Conservation (phyloP, 2,888 invertebrate genomes). For the Coenonympha glycerion region DNA sequence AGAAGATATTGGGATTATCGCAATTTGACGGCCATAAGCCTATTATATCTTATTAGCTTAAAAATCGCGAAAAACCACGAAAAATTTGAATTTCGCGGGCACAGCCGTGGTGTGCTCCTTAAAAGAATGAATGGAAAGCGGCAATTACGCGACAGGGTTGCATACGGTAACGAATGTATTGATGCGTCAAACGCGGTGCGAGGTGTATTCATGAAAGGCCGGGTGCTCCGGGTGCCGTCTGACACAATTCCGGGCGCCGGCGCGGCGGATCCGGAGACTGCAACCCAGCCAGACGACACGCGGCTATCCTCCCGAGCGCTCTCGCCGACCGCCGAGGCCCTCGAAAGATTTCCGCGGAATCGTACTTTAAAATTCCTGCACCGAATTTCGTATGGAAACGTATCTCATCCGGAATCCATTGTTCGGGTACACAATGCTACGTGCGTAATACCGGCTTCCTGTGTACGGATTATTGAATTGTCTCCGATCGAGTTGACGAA, state of each 20-base stretch:
- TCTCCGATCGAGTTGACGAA: slow-evolving; percentile 47
- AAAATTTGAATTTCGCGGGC: too few relatives aligned
- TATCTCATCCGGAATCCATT: slow-evolving; percentile 38
- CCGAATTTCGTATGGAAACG: slow-evolving; percentile 20
- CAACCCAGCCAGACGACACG: slow-evolving; percentile 69
- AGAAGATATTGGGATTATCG: too few relatives aligned
- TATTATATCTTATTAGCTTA: too few relatives aligned
- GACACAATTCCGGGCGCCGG: slow-evolving; percentile 74
- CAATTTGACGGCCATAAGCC: too few relatives aligned
- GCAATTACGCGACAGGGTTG: slow-evolving; percentile 41
- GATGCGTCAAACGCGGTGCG: slow-evolving; percentile 54
- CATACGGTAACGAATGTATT: slow-evolving; percentile 54
- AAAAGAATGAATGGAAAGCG: slow-evolving; percentile 27
- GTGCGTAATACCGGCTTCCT: slow-evolving; percentile 54
- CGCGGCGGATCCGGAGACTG: slow-evolving; percentile 57
- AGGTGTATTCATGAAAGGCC: slow-evolving; percentile 59
- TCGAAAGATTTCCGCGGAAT: slow-evolving; percentile 30
- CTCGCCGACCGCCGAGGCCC: slow-evolving; percentile 38
- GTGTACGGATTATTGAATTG: slow-evolving; percentile 46
- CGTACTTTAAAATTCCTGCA: slow-evolving; percentile 25
- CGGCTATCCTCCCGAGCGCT: slow-evolving; percentile 59
- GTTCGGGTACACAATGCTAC: slow-evolving; percentile 52
- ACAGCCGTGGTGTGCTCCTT: too few relatives aligned
- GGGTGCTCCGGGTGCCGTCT: slow-evolving; percentile 60
- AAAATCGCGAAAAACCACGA: too few relatives aligned